Percentiles rank a stretch among this genome's conserved stretches.
phyloP scores from a whole-genome alignment of 2,888 invertebrate species.

The Pasiphila rectangulata region DNA sequence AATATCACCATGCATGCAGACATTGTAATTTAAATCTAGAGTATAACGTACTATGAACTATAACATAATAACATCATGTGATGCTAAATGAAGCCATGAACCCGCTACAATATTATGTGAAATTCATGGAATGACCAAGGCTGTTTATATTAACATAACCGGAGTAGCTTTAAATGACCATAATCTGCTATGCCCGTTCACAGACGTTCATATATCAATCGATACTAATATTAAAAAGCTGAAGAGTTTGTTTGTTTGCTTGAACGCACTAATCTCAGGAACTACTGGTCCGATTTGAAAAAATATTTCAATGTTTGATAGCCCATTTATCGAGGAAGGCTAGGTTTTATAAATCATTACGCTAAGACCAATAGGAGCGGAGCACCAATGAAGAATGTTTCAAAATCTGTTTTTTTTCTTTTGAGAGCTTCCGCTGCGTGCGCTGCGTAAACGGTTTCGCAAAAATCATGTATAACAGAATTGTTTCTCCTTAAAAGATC shows the following conservation, averaged over 20 bases:
- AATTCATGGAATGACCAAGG: constrained; percentile 39
- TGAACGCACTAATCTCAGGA: too few species aligned
- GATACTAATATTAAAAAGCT: not conserved
- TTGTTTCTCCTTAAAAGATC: too few species aligned
- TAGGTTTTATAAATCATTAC: too few species aligned
- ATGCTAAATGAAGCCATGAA: constrained; percentile 29
- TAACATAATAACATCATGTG: not conserved
- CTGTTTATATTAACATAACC: constrained; percentile 40
- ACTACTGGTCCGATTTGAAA: too few species aligned
- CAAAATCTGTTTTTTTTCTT: too few species aligned
- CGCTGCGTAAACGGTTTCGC: too few species aligned
- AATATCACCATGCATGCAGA: constrained; percentile 16
- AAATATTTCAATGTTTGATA: too few species aligned
- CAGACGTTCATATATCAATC: constrained; percentile 33
- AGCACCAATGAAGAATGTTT: too few species aligned
- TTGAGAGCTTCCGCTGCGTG: too few species aligned
- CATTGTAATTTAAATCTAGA: constrained; percentile 26
- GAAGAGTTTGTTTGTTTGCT: not conserved
- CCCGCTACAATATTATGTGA: constrained; percentile 29
- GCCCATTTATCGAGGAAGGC: too few species aligned
- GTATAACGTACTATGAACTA: constrained; percentile 6
- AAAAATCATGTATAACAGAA: too few species aligned
- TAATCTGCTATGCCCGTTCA: constrained; percentile 30
- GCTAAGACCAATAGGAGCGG: too few species aligned
- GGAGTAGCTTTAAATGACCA: constrained; percentile 33